Percentiles rank a stretch among this genome's conserved stretches.
Evolutionary conservation across 2,113 vertebrate genomes (phyloP).

Genomic region (Prunella fulvescens): DNA sequence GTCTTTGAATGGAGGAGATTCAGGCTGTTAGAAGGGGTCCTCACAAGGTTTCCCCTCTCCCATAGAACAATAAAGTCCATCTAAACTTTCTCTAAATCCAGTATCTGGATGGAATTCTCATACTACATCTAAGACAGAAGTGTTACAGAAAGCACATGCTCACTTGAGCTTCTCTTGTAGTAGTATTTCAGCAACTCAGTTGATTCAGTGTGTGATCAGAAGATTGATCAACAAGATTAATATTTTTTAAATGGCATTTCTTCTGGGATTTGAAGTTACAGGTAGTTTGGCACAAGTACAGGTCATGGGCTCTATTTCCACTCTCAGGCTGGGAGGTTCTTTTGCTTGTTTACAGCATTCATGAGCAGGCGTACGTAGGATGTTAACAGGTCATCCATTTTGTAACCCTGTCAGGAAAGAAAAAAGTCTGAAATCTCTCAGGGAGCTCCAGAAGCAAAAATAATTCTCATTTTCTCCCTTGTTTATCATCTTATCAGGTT

Average conservation of each 20-base stretch:
- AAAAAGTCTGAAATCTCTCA: background rate
- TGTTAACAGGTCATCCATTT: slow-evolving; percentile 95
- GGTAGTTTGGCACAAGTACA: background rate
- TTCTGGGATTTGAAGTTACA: background rate
- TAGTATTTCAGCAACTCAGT: background rate
- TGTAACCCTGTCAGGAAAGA: slow-evolving; percentile 87
- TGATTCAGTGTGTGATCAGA: background rate
- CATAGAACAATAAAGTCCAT: background rate
- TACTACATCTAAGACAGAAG: background rate
- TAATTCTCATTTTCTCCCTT: background rate
- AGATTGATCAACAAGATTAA: background rate
- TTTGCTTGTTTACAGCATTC: slow-evolving; percentile 67
- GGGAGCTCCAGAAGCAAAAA: background rate
- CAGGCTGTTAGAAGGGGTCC: background rate
- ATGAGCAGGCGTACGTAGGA: slow-evolving; percentile 87
- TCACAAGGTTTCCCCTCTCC: background rate
- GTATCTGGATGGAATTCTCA: background rate
- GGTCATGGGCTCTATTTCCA: background rate
- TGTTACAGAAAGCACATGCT: background rate
- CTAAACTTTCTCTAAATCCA: background rate
- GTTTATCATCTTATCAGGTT: background rate
- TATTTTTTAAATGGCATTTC: background rate
- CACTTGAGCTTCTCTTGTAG: background rate
- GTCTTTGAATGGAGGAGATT: background rate
- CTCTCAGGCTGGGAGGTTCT: slow-evolving; percentile 37